phyloP scores from a whole-genome alignment of 2,888 invertebrate species.

The Tanypteryx hageni region DNA sequence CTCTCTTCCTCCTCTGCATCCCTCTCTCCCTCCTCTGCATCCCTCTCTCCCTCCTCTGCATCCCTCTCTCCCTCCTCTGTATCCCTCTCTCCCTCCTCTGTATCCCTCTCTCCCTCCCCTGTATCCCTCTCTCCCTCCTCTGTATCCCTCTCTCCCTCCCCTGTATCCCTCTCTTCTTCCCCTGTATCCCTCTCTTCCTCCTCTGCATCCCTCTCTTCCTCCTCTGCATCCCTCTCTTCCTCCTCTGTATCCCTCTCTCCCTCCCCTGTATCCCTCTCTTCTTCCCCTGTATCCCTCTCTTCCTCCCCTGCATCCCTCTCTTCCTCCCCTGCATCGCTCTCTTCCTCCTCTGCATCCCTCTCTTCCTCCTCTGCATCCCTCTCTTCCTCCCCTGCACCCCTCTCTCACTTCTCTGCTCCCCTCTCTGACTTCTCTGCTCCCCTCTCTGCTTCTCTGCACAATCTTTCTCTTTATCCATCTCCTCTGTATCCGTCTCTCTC shows the following conservation, averaged over 20 bases:
- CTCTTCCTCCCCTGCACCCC: background rate
- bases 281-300: no score
- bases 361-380: background rate
- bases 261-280: no score
- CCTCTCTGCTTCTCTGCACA: background rate
- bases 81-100: no score
- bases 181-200: no score
- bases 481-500: background rate
- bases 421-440: background rate
- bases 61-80: no score
- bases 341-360: background rate
- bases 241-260: no score
- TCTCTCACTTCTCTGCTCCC: background rate
- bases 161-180: no score
- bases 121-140: background rate
- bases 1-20: no score
- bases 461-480: background rate
- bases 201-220: background rate
- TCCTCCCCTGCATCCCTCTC: background rate
- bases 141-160: no score
- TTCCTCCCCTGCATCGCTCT: background rate
- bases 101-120: background rate
- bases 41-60: no score
- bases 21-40: no score
- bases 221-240: background rate